Base-by-base conservation (phyloP, 2,888 invertebrate species). In the Gastrophysa polygoni region DNA sequence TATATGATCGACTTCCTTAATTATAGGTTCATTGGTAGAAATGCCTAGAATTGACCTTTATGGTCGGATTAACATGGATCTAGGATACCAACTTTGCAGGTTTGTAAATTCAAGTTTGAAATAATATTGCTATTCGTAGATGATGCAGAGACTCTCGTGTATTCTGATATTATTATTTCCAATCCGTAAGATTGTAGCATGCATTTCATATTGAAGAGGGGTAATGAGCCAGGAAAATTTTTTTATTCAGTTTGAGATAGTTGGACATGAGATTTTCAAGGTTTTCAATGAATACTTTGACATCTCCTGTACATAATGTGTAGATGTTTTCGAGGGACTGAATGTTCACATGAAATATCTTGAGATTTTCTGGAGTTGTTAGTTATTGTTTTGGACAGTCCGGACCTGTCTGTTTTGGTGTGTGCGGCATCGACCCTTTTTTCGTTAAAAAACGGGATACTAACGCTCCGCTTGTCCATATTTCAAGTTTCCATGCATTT, bases 371-470 rank as follows among this genome's bases (percentile, higher is more conserved):
- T 32, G 10, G 32, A 11, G 32, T 32, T 32, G 32, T 32, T 32
- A 8, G 49, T 28, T 49, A 28, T 24, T 24, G 24, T 24, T 24
- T 49, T 28, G 49, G 14, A 49, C 49, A 49, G 49, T 28, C 28
- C 28, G 49, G 49, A 49, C 49, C 28, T 49, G 49, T 28, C 49
- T 44, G 7, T 44, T 49, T 28, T 49, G 24, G 47, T 48, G 47
- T 48, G 20, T 20, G 28, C 28, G 52, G 52, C 43, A 43, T 52
- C 52, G 43, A 34, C 34, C 52, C 21, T 20, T 43, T 34, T 52
- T 52, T 52, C 52, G 43, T 52, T 52, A 38, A 52, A 52, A 52
- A 52, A 34, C 52, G 52, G 34, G 52, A 52, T 52, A 52, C 52
- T 20, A 52, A n/a, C 28, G 49, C 49, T 49, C 49, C 49, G 16